These are phyloP conservation scores for Denticeps clupeoides DNA, from an alignment of 2,797 vertebrate genomes.

Conservation along the genomic window DNA sequence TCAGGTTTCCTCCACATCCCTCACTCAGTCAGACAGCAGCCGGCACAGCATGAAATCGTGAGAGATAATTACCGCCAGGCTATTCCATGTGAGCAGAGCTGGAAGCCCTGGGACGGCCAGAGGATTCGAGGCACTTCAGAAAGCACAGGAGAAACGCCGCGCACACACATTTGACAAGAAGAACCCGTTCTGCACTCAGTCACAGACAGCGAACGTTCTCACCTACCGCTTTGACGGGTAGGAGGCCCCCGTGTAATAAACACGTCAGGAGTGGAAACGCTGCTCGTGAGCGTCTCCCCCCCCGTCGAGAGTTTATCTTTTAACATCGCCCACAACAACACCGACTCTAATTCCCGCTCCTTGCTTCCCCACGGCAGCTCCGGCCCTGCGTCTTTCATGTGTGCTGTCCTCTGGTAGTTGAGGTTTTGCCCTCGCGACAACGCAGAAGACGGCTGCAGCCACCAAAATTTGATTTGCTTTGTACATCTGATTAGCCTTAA, in stretches of 20 bases:
- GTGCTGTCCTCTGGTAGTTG: not conserved
- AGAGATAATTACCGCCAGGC: constrained; percentile 31
- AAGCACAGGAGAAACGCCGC: too few species aligned
- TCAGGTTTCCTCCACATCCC: constrained; percentile 16
- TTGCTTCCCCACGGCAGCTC: constrained; percentile 22
- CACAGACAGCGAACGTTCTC: constrained; percentile 7
- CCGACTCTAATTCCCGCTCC: constrained; percentile 14
- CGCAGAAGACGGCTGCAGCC: too few species aligned
- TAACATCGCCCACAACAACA: constrained; percentile 15
- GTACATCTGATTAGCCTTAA: too few species aligned
- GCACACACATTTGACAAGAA: too few species aligned
- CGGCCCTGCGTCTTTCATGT: constrained; percentile 25
- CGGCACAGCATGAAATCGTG: constrained; percentile 18
- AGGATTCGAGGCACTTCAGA: too few species aligned
- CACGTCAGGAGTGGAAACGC: constrained; percentile 23
- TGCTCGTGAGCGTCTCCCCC: constrained; percentile 1
- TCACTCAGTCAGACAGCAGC: constrained; percentile 14
- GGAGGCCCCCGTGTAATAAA: constrained; percentile 21
- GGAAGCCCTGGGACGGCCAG: constrained; percentile 8
- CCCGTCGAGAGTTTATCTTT: constrained; percentile 29
- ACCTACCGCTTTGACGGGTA: constrained; percentile 7
- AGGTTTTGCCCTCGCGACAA: too few species aligned
- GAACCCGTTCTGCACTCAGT: not conserved
- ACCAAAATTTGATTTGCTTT: too few species aligned
- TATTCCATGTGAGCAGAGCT: constrained; percentile 12